Base-by-base conservation (phyloP, 2,113 vertebrate genomes). In the Romanogobio albipinnatus region DNA sequence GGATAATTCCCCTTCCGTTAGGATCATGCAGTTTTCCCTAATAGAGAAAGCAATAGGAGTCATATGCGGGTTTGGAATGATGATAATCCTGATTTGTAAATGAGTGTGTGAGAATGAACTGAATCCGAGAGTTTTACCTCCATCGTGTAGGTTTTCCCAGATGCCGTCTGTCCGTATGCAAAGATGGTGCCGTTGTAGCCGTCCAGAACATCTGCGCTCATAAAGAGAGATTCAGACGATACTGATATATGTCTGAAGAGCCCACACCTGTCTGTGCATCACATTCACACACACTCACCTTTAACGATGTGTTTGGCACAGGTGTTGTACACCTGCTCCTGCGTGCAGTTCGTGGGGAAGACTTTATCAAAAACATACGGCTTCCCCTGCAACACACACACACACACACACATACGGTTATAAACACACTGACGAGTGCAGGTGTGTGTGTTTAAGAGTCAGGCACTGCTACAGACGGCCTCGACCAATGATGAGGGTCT, bases 111-210 rank as follows among this genome's bases (percentile, higher is more conserved):
- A 36, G 36, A 36, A n/a, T n/a, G n/a, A n/a, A n/a, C 36, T 39
- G 36, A 39, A 39, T 39, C 4, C 3, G 36, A 36, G 4, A 4
- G 19, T 53, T 24, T 81, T 92, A 97, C 97, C 96, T 98, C 97
- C 97, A 98, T 98, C 59, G 97, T 98, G 91, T 98, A 96, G 74
- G 97, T 98, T 93, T 98, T 98, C 89, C 97, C 97, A 2, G 97
- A 98, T 5, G 97, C 96, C 0, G 97, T 98, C 91, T 98, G 97
- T 88, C 97, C 97, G 15, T 98, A 98, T 87, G 97, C 97, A 86
- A 98, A 98, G 87, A 98, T 98, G 75, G 97, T 98, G 58, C 97
- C 97, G 13, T 98, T 98, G 89, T 98, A 98, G 81, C 97, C 97
- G 0, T 94, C 96, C 86, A 98, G 93, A 61, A 98, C 97, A 87